Evolutionary conservation across 1,140 invertebrate genomes (phyloP), one percentile per base, ranked within the genome.

Genomic region (Antheraea pernyi): DNA sequence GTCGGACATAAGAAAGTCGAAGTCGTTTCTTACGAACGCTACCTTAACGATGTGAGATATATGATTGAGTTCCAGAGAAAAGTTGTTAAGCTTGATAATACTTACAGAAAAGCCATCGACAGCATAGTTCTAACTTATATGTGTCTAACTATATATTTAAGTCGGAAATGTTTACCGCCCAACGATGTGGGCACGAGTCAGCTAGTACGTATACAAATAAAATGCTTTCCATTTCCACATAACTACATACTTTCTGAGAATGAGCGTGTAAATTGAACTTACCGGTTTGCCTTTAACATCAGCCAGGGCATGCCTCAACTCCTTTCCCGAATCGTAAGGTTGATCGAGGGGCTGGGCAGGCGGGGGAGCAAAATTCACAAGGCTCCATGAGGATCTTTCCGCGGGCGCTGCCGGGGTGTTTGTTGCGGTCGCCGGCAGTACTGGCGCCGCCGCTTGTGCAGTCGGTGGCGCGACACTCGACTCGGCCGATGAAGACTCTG

Each of bases 201-300:
- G n/a, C n/a, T n/a, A n/a, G n/a, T n/a, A n/a, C n/a, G n/a, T n/a
- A n/a, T n/a, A n/a, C n/a, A n/a, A n/a, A n/a, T n/a, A n/a, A n/a
- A n/a, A n/a, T n/a, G n/a, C n/a, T n/a, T n/a, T n/a, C n/a, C n/a
- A n/a, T n/a, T n/a, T n/a, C n/a, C n/a, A 59, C 0, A 59, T 7
- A 59, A 39, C 37, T 7, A 59, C 16, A 8, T 59, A 60, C 4
- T 60, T 60, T 18, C 59, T 60, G n/a, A 10, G 19, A 60, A 60
- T 60, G 4, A 60, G 19, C 2, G 10, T 59, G n/a, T 16, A 8
- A 11, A 59, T 59, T 59, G 0, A n/a, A 19, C 6, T 83, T 11
- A 89, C 88, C 80, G 89, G 84, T 71, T 92, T 92, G 62, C 75
- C 85, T 70, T 91, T 92, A 48, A 92, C 91, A 68, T 92, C 90